Evolutionary conservation across 2,888 invertebrate genomes (phyloP), one percentile per base, ranked within the genome.

Genomic region (Pristionchus exspectatus): DNA sequence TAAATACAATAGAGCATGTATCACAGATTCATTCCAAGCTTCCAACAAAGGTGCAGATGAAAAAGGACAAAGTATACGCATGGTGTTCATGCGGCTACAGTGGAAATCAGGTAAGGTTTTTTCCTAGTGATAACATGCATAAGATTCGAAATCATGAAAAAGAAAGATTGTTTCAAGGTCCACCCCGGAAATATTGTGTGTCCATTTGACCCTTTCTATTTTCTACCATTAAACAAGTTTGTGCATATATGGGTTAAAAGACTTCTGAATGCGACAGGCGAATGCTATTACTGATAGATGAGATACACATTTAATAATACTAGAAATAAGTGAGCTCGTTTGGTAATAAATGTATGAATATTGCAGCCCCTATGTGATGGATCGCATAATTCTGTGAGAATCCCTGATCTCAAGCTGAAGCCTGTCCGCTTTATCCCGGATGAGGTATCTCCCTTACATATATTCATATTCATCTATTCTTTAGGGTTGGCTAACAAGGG

Each of bases 71-170:
- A 95, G 96, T 96, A 0, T 98, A 98, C 95, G 95, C 96, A 54
- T 99, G 98, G 98, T 99, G 99, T 95, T 96, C 97, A 0, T 99
- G 99, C 95, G 99, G 99, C 0, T 97, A 97, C 92, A 98, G 98
- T 91, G 97, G 97, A 95, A 96, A 96, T 44, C 98, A 96, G 96
- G 96, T 96, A 38, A 50, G 83, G 16, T 86, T 18, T 38, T 33
- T 33, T 74, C 24, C 2, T 69, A 7, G 69, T n/a, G 27, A 2
- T 69, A 50, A 10, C 44, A 3, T 38, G 38, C 38, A 38, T 50
- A 50, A 9, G 44, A 50, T 50, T 50, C 44, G 10, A 50, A 50
- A 50, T 3, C 44, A 10, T 50, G 1, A 50, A 10, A 12, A 50
- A 50, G 9, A 3, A 50, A 50, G 44, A 3, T 7, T 9, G 10